Percentiles rank a stretch among this genome's conserved stretches.
phyloP scores from a whole-genome alignment of 2,113 vertebrate species.

The Rattus norvegicus region DNA sequence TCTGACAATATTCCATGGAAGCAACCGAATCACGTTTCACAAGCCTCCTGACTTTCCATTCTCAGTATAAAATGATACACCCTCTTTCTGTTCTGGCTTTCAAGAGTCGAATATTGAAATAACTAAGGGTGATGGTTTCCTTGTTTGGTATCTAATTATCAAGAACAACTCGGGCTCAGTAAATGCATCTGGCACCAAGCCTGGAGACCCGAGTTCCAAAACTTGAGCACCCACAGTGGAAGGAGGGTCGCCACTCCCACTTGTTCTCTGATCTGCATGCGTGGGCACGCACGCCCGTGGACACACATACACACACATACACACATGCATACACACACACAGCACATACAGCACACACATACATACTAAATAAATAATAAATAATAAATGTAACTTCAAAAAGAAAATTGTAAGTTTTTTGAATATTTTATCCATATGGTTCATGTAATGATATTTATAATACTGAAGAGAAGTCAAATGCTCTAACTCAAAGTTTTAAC shows the following conservation, averaged over 20 bases:
- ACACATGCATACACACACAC: neutral
- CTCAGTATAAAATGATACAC: conserved; percentile 68
- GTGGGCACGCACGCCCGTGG: too few species aligned
- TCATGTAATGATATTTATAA: neutral
- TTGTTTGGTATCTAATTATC: neutral
- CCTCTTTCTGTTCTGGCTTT: neutral
- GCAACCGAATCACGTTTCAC: conserved; percentile 61
- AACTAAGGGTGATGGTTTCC: neutral
- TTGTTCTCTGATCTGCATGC: neutral
- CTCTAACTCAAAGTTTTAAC: neutral
- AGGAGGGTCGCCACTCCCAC: neutral
- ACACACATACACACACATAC: neutral
- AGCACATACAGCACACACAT: neutral
- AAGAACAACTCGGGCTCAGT: neutral
- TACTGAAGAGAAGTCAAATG: neutral
- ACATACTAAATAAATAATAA: neutral
- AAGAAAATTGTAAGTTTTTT: neutral
- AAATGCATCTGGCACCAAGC: neutral
- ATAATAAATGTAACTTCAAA: neutral
- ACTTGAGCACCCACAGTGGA: too few species aligned
- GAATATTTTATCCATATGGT: neutral
- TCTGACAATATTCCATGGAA: conserved; percentile 71
- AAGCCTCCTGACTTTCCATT: conserved; percentile 73
- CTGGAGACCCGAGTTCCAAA: neutral
- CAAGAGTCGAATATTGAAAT: conserved; percentile 4